phyloP scores from a whole-genome alignment of 1,140 invertebrate genomes.

The Elymnias hypermnestra region DNA sequence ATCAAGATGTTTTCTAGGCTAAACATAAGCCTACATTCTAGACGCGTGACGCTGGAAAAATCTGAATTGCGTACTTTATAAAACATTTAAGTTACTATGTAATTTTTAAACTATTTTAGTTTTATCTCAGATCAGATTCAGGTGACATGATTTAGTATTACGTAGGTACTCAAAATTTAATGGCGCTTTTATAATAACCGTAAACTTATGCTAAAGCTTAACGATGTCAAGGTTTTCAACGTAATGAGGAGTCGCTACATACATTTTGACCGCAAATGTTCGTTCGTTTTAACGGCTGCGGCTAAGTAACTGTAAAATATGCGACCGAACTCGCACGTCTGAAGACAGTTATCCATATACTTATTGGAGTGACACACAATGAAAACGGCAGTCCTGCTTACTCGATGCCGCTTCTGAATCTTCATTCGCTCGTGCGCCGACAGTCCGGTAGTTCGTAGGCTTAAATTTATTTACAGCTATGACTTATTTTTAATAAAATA shows the following conservation, averaged over 20 bases:
- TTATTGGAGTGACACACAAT: conserved; percentile 53
- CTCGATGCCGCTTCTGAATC: conserved; percentile 21
- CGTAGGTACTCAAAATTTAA: too few species aligned
- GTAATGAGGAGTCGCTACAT: not conserved
- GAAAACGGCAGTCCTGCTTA: conserved; percentile 28
- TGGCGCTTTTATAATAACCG: too few species aligned
- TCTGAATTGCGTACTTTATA: too few species aligned
- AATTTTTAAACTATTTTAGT: too few species aligned
- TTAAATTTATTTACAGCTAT: conserved; percentile 34
- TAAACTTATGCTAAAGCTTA: conserved; percentile 1
- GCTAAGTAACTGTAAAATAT: conserved; percentile 50
- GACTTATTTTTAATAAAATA: too few species aligned
- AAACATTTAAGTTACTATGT: too few species aligned
- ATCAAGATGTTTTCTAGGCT: too few species aligned
- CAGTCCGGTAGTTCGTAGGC: conserved; percentile 46
- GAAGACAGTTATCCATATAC: conserved; percentile 52
- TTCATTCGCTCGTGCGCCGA: conserved; percentile 42
- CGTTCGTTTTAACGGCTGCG: conserved; percentile 37
- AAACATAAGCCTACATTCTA: too few species aligned
- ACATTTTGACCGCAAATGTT: not conserved
- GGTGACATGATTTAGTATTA: too few species aligned
- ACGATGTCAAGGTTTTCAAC: not conserved
- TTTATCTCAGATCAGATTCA: too few species aligned
- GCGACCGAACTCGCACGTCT: conserved; percentile 35
- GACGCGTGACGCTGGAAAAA: too few species aligned